Base-by-base conservation (phyloP, 2,888 invertebrate species). In the Xestia rhomboidea region DNA sequence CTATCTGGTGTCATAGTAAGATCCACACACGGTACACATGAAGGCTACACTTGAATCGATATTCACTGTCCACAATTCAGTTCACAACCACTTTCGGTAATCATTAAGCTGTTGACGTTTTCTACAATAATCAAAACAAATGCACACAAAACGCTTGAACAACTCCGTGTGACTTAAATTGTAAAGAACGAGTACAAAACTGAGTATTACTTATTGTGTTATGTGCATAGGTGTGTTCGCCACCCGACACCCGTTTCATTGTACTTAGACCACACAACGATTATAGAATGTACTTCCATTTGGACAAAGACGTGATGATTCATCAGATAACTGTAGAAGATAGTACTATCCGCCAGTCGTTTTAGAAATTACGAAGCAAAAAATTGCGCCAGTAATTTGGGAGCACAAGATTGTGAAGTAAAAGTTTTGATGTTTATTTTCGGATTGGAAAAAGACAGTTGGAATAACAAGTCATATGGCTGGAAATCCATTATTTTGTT, bases 251-350 rank as follows among this genome's bases (percentile, higher is more conserved):
- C 88, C 74, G 87, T 76, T 77, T 68, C 86, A 89, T 88, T 89
- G 87, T 89, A 80, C 76, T 79, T 68, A 88, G 86, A 87, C 88
- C 88, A 88, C 89, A 88, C 89, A 88, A 71, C 86, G 80, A 86
- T 88, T 88, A 86, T 83, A 88, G 79, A 82, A 78, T 79, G 81
- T 77, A 77, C 80, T 83, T 78, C 85, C 77, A 80, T 88, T 88
- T 88, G 73, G 85, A 85, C 87, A 86, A 88, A 88, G 86, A 73
- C 79, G 77, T 69, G 24, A 68, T 87, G 82, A 82, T 75, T 88
- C 87, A 81, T 76, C 77, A 77, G 77, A 81, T 87, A 87, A 87
- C 82, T 85, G 85, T 86, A 79, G 63, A 77, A 72, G 75, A 84
- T 63, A 63, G 72, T 63, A 77, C 73, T 69, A 75, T 87, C 76